These are phyloP conservation scores for Psilopogon haemacephalus DNA, from an alignment of 2,113 vertebrate genomes.

Conservation along the genomic window DNA sequence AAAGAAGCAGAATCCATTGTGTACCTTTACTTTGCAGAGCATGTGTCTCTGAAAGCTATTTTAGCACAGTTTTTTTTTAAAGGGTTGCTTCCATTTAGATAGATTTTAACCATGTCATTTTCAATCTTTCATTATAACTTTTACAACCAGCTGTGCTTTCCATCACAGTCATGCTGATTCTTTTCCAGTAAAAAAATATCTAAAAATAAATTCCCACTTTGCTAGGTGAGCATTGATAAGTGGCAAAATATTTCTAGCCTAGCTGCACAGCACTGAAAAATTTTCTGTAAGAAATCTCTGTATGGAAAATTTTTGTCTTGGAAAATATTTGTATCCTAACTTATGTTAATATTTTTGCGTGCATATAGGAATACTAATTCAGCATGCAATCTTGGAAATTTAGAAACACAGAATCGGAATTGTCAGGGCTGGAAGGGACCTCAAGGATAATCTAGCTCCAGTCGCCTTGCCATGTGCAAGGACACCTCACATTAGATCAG, in stretches of 20 bases:
- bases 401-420: no score
- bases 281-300: slow-evolving; percentile 15
- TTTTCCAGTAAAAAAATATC: slow-evolving; percentile 52
- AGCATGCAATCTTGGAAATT: neutral
- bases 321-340: neutral
- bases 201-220: slow-evolving; percentile 67
- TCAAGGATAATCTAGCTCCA: no score
- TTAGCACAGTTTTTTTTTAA: neutral
- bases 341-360: neutral
- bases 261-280: neutral
- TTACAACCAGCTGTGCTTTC: slow-evolving; percentile 32
- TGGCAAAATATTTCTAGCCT: slow-evolving; percentile 24
- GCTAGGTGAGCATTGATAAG: slow-evolving; percentile 4
- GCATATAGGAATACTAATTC: neutral
- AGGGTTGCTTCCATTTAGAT: slow-evolving; percentile 51
- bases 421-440: no score
- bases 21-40: slow-evolving; percentile 2
- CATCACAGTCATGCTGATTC: slow-evolving; percentile 56
- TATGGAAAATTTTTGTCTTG: neutral
- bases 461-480: no score
- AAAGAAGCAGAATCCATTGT: neutral
- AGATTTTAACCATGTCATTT: slow-evolving; percentile 48
- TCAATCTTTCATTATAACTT: slow-evolving; percentile 56
- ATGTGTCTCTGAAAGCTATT: neutral
- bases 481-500: no score